Evolutionary conservation across 2,888 invertebrate species (phyloP).

Genomic region (Pegoplata infirma): DNA sequence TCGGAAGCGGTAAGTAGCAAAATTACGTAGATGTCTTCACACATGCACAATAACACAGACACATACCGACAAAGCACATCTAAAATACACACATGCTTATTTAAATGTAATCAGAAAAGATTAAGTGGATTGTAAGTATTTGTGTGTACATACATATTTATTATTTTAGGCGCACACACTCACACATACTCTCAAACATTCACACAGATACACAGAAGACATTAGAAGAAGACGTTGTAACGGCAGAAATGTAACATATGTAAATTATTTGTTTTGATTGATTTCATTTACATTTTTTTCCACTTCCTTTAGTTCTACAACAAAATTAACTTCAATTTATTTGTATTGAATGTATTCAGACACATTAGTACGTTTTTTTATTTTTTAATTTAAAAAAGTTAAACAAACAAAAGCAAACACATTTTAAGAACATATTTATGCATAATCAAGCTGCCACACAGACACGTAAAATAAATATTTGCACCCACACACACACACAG

Average conservation of each 20-base stretch:
- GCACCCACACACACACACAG: constrained; percentile 7
- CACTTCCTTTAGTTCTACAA: constrained; percentile 7
- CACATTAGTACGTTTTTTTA: constrained; percentile 1
- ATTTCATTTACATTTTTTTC: constrained; percentile 27
- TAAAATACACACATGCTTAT: constrained; percentile 2
- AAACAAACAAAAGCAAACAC: constrained; percentile 59
- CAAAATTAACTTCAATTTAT: constrained; percentile 63
- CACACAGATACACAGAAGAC: neutral
- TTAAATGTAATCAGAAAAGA: constrained; percentile 23
- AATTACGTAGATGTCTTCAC: neutral
- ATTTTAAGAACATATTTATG: neutral
- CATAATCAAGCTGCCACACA: neutral
- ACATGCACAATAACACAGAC: neutral
- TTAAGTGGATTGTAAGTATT: constrained; percentile 1
- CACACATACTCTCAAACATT: no score
- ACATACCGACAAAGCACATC: constrained; percentile 4
- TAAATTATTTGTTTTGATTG: constrained; percentile 43
- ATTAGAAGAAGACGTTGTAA: neutral
- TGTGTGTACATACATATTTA: neutral
- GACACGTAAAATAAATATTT: neutral
- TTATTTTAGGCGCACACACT: no score
- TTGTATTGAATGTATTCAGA: constrained; percentile 57
- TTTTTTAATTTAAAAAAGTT: constrained; percentile 49
- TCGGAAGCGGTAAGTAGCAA: constrained; percentile 79
- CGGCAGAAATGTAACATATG: constrained; percentile 11